Percentiles rank a stretch among this genome's conserved stretches.
These are phyloP conservation scores for Pipistrellus pygmaeus DNA, from an alignment of 2,797 vertebrate genomes.

Conservation along the genomic window DNA sequence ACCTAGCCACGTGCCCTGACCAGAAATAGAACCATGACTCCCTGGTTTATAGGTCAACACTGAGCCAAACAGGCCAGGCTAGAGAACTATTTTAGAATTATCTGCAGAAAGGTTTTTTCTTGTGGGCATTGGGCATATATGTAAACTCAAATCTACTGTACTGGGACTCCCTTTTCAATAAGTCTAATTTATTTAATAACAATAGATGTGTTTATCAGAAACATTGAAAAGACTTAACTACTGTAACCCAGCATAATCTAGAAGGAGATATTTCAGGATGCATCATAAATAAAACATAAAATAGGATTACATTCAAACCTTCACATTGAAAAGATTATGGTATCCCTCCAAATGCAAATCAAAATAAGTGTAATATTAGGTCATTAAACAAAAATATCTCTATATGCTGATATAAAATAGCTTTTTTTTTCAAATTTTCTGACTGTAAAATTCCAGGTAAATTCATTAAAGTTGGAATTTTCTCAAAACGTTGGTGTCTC, in stretches of 20 bases:
- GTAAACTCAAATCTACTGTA: not conserved
- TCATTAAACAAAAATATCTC: not conserved
- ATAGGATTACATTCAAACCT: not conserved
- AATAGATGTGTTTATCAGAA: not conserved
- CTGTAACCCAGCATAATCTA: not conserved
- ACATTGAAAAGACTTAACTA: not conserved
- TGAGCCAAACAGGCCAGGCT: too few species aligned
- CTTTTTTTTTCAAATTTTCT: not conserved
- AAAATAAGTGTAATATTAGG: not conserved
- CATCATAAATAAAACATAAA: conserved; percentile 1
- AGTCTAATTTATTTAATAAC: conserved; percentile 11
- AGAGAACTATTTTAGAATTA: conserved; percentile 1
- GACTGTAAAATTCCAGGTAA: not conserved
- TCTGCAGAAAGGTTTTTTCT: not conserved
- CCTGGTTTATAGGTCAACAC: too few species aligned
- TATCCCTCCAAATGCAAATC: not conserved
- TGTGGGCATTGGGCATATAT: not conserved
- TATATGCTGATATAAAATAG: not conserved
- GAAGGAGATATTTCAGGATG: not conserved
- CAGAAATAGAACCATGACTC: too few species aligned
- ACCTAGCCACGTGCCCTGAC: too few species aligned
- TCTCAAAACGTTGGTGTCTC: not conserved
- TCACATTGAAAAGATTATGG: not conserved
- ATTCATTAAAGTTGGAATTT: not conserved
- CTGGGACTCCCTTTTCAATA: not conserved